Conservation (phyloP, 2,113 vertebrate species). For the Paraplagusia blochii region DNA sequence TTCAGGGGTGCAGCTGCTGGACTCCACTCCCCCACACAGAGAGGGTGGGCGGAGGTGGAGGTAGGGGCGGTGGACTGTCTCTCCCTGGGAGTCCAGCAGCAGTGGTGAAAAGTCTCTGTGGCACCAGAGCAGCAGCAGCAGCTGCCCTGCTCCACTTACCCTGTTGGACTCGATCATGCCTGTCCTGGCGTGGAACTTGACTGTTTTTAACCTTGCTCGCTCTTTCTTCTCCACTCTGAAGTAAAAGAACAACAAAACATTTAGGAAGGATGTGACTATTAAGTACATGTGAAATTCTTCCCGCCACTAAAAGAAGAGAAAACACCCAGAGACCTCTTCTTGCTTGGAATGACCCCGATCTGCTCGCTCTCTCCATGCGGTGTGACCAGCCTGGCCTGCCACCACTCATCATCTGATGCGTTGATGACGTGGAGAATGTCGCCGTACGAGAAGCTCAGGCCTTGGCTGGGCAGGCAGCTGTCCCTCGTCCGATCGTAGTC, state of each 20-base stretch:
- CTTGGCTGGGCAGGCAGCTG: constrained; percentile 97
- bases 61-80: constrained; percentile 65
- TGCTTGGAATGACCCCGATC: constrained; percentile 98
- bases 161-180: constrained; percentile 98
- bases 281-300: neutral
- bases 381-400: constrained; percentile 96
- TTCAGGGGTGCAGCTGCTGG: constrained; percentile 54
- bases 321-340: constrained; percentile 83
- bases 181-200: constrained; percentile 97
- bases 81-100: constrained; percentile 60
- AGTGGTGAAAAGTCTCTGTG: constrained; percentile 51
- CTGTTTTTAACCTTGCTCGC: constrained; percentile 95
- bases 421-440: constrained; percentile 98
- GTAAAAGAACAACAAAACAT: neutral
- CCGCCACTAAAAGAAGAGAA: neutral
- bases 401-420: constrained; percentile 98
- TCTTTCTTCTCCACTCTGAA: constrained; percentile 92
- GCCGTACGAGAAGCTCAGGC: constrained; percentile 95
- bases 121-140: constrained; percentile 49
- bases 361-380: constrained; percentile 96
- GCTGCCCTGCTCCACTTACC: constrained; percentile 81
- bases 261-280: neutral
- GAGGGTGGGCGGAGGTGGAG: neutral
- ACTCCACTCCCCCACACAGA: constrained; percentile 57
- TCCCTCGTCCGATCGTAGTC: constrained; percentile 97